Evolutionary conservation across 2,797 vertebrate genomes (phyloP).

Genomic region (Nyctalus aviator): DNA sequence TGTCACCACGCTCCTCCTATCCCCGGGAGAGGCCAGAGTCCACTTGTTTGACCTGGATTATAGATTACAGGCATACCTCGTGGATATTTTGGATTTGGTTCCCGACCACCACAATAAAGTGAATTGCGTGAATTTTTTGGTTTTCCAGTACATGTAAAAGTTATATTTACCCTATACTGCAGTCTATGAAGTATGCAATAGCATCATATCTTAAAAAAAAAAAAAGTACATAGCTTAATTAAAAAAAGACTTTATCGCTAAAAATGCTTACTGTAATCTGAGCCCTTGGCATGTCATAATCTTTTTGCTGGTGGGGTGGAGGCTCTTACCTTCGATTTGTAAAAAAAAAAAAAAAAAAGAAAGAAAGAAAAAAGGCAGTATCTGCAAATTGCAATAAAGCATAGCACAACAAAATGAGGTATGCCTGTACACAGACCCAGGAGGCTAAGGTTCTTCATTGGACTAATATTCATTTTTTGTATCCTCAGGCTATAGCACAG

Average conservation of each 20-base stretch:
- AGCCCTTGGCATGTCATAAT: neutral
- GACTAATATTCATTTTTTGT: constrained; percentile 39
- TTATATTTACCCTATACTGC: neutral
- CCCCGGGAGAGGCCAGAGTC: neutral
- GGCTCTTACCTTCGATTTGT: neutral
- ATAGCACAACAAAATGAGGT: neutral
- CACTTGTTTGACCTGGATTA: neutral
- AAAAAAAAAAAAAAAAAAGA: neutral
- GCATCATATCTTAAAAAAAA: neutral
- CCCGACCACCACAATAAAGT: neutral
- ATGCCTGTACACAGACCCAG: neutral
- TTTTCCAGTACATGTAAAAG: neutral
- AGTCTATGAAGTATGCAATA: neutral
- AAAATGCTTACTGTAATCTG: neutral
- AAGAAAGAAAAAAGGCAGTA: neutral
- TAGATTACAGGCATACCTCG: neutral
- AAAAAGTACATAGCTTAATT: neutral
- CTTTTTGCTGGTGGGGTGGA: neutral
- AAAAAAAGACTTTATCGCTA: neutral
- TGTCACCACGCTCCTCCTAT: neutral
- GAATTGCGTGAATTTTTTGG: neutral
- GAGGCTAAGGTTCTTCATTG: neutral
- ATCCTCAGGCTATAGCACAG: neutral
- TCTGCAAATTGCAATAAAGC: neutral
- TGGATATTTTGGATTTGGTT: neutral